Percentiles rank a stretch among this genome's conserved stretches.
Conservation (phyloP, 2,888 invertebrate species). For the Cryptus armator region DNA sequence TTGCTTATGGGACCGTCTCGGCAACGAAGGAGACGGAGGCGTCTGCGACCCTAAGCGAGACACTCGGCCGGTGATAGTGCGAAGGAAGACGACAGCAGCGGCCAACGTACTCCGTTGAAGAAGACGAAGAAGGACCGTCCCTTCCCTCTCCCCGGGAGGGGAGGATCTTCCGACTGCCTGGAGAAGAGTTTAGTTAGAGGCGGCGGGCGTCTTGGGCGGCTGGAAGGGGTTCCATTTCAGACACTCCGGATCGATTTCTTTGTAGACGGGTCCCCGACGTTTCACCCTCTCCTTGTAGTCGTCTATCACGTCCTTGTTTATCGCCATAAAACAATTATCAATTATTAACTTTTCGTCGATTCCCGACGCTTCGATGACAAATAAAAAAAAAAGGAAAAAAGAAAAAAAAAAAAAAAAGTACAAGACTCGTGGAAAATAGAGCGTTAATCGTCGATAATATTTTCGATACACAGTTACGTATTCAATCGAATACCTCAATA, state of each 20-base stretch:
- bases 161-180: conserved; percentile 55
- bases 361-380: not conserved
- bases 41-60: conserved; percentile 62
- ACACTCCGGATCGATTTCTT: conserved; percentile 94
- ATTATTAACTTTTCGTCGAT: not conserved
- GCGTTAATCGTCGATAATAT: too few species aligned
- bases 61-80: conserved; percentile 40
- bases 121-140: conserved; percentile 36
- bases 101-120: conserved; percentile 43
- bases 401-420: too few species aligned
- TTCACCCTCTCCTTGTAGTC: conserved; percentile 95
- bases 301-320: conserved; percentile 94
- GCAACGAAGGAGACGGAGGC: conserved; percentile 49
- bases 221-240: conserved; percentile 95
- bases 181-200: conserved; percentile 80
- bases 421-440: not conserved
- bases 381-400: too few species aligned
- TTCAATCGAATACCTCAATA: not conserved
- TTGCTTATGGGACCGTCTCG: conserved; percentile 54
- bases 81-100: conserved; percentile 64
- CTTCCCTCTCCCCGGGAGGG: conserved; percentile 14
- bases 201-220: conserved; percentile 87
- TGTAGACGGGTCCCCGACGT: conserved; percentile 91
- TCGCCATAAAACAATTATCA: conserved; percentile 66
- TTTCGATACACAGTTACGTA: not conserved